phyloP scores from a whole-genome alignment of 1,140 invertebrate species.

The Tachypleus tridentatus region DNA sequence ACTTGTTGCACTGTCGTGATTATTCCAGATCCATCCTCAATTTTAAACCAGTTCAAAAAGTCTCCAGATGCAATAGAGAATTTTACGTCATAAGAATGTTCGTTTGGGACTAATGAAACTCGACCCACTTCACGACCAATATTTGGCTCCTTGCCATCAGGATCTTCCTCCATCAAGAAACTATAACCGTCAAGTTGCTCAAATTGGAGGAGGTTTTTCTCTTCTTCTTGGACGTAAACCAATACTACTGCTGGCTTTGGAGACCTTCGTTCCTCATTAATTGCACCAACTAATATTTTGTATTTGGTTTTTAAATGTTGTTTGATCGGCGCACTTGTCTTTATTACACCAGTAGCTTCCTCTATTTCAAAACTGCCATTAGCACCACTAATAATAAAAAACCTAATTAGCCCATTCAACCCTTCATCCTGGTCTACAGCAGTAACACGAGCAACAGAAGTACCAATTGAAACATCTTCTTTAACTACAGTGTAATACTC shows the following conservation, averaged over 20 bases:
- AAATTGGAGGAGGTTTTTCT: slow-evolving; percentile 46
- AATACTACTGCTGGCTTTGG: slow-evolving; percentile 63
- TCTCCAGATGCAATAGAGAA: slow-evolving; percentile 78
- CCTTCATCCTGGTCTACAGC: slow-evolving; percentile 82
- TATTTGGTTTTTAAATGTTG: slow-evolving; percentile 52
- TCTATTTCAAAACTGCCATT: slow-evolving; percentile 79
- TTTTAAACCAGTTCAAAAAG: slow-evolving; percentile 56
- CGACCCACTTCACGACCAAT: slow-evolving; percentile 57
- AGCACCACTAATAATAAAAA: slow-evolving; percentile 74
- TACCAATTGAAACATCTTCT: slow-evolving; percentile 65
- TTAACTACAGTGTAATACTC: slow-evolving; percentile 59
- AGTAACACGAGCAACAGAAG: slow-evolving; percentile 71
- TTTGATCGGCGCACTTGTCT: slow-evolving; percentile 43
- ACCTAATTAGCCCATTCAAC: slow-evolving; percentile 74
- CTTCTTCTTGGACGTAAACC: slow-evolving; percentile 51
- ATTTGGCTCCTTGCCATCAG: slow-evolving; percentile 37
- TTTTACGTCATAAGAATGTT: slow-evolving; percentile 34
- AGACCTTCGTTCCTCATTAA: slow-evolving; percentile 59
- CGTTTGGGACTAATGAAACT: slow-evolving; percentile 43
- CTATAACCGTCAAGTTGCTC: slow-evolving; percentile 55
- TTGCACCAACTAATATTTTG: slow-evolving; percentile 57
- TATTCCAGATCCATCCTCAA: slow-evolving; percentile 59
- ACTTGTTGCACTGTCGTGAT: slow-evolving; percentile 64
- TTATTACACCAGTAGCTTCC: slow-evolving; percentile 57
- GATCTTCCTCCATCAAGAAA: slow-evolving; percentile 67